Evolutionary conservation across 1,140 invertebrate genomes (phyloP).

Genomic region (Archivesica marissinica): DNA sequence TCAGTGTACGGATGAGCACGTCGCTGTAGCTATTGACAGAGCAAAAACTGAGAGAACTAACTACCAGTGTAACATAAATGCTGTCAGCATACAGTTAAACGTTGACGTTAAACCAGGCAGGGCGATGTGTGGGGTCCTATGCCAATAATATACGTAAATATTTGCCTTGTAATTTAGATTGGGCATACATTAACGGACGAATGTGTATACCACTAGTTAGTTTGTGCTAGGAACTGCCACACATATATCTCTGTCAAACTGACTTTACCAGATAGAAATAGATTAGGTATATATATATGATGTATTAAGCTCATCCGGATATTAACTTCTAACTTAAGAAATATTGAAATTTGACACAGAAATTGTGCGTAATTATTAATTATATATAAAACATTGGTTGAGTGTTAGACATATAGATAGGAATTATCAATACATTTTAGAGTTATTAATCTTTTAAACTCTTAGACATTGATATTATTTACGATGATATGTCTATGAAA

Average conservation of each 20-base stretch:
- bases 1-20: not conserved
- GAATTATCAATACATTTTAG: not conserved
- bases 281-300: not conserved
- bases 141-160: slow-evolving; percentile 29
- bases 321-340: not conserved
- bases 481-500: not conserved
- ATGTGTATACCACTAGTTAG: not conserved
- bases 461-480: not conserved
- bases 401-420: not conserved
- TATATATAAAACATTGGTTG: not conserved
- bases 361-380: not conserved
- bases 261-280: not conserved
- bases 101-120: slow-evolving; percentile 34
- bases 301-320: not conserved
- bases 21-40: not conserved
- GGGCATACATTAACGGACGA: not conserved
- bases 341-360: not conserved
- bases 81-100: slow-evolving; percentile 2
- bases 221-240: slow-evolving; percentile 1
- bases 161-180: slow-evolving; percentile 17
- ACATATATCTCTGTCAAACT: slow-evolving; percentile 5
- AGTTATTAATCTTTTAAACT: not conserved
- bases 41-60: not conserved
- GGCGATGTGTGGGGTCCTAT: slow-evolving; percentile 36
- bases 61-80: not conserved